Evolutionary conservation across 2,113 vertebrate genomes (phyloP).

Genomic region (Cavia porcellus): DNA sequence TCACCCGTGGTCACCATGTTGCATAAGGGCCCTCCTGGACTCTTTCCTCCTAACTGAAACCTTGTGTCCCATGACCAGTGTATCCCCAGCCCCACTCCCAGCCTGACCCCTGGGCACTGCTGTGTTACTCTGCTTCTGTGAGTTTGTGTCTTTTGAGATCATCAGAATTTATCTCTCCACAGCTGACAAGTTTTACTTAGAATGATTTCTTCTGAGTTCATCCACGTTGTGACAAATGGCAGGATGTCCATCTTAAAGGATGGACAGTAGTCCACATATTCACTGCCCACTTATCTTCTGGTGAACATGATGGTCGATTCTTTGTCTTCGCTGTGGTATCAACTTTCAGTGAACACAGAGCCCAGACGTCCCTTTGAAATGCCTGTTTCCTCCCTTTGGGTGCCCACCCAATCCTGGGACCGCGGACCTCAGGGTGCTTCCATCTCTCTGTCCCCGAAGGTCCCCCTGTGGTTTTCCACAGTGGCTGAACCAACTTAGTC

Average conservation of each 20-base stretch:
- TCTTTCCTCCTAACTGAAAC: not conserved
- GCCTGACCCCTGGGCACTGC: not conserved
- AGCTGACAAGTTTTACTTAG: not conserved
- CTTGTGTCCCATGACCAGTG: not conserved
- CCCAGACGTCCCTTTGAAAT: not conserved
- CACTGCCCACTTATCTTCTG: no score
- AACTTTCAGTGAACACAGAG: not conserved
- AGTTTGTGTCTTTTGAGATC: not conserved
- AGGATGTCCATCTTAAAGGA: not conserved
- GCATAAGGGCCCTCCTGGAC: not conserved
- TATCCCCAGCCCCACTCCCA: not conserved
- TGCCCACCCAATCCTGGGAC: accelerated
- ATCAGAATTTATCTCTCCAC: not conserved
- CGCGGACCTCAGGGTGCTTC: no score
- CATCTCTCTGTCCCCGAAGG: not conserved
- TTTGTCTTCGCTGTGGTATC: accelerated
- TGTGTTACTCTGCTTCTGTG: not conserved
- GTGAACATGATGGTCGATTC: no score
- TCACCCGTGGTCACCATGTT: no score
- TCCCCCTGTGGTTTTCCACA: no score
- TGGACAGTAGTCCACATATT: not conserved
- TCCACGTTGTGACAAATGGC: no score
- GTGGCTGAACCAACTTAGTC: not conserved
- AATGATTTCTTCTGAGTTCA: not conserved
- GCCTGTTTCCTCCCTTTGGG: not conserved